phyloP scores from a whole-genome alignment of 2,113 vertebrate genomes.

The Tychaedon coryphoeus region DNA sequence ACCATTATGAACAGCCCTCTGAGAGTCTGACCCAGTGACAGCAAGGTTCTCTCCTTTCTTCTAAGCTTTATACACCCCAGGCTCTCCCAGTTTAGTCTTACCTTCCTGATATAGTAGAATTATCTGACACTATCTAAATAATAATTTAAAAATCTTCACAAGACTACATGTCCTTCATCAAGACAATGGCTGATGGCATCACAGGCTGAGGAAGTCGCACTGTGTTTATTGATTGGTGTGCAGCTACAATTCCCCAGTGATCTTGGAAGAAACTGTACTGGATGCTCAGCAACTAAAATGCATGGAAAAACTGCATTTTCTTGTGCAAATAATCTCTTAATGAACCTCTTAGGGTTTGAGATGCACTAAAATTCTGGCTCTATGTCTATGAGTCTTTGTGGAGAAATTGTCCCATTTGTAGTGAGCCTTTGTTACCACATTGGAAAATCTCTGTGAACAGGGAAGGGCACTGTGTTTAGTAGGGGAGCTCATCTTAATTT shows the following conservation, averaged over 20 bases:
- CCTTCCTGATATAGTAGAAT: not conserved
- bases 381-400: not conserved
- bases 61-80: not conserved
- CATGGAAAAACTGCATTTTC: not conserved
- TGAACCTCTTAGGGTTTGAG: not conserved
- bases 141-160: not conserved
- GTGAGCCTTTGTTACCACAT: accelerated
- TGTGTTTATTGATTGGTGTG: not conserved
- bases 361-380: not conserved
- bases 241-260: not conserved
- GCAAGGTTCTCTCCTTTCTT: not conserved
- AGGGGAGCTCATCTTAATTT: not conserved
- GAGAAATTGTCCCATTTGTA: not conserved
- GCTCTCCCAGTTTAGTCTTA: not conserved
- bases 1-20: not conserved
- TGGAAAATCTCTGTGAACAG: not conserved
- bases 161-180: not conserved
- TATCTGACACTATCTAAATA: not conserved
- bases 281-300: not conserved
- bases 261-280: not conserved
- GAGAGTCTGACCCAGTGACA: not conserved
- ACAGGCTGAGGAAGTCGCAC: not conserved
- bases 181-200: not conserved
- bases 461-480: not conserved
- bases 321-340: not conserved